Evolutionary conservation across 2,797 vertebrate genomes (phyloP).

Genomic region (Sebastes elongatus): DNA sequence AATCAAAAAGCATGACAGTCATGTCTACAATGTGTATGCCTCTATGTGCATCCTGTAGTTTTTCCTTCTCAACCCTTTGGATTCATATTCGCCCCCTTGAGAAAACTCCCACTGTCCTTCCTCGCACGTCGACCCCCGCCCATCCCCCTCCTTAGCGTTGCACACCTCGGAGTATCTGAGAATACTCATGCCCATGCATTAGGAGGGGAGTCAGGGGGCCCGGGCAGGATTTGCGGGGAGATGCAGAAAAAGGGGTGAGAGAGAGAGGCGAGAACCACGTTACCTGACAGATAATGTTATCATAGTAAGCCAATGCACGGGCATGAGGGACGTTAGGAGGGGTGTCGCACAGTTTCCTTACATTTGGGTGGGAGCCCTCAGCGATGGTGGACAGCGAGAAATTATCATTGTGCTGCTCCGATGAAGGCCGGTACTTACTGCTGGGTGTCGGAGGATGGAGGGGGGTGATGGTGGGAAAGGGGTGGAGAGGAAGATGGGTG

Average conservation of each 20-base stretch:
- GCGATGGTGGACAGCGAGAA: slow-evolving; percentile 99
- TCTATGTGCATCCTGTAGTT: background rate
- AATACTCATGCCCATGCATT: slow-evolving; percentile 79
- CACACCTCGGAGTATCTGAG: slow-evolving; percentile 53
- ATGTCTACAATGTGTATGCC: background rate
- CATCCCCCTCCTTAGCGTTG: slow-evolving; percentile 23
- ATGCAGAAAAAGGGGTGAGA: slow-evolving; percentile 74
- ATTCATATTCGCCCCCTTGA: background rate
- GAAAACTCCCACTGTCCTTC: slow-evolving; percentile 48
- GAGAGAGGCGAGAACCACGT: slow-evolving; percentile 87
- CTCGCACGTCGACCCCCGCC: slow-evolving; percentile 6
- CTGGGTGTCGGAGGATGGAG: slow-evolving; percentile 48
- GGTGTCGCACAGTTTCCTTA: slow-evolving; percentile 91
- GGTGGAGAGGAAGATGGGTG: background rate
- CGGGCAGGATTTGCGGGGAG: slow-evolving; percentile 53
- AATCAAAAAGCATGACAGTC: background rate
- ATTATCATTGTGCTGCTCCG: slow-evolving; percentile 99
- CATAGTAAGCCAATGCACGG: slow-evolving; percentile 92
- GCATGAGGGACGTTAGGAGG: slow-evolving; percentile 89
- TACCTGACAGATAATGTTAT: slow-evolving; percentile 95
- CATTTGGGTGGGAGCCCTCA: slow-evolving; percentile 98
- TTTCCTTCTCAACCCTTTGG: background rate
- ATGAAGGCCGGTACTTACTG: slow-evolving; percentile 95
- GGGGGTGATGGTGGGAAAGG: background rate
- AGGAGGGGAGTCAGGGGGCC: slow-evolving; percentile 44